phyloP scores from a whole-genome alignment of 2,113 vertebrate species.

The Hippocampus mohnikei region DNA sequence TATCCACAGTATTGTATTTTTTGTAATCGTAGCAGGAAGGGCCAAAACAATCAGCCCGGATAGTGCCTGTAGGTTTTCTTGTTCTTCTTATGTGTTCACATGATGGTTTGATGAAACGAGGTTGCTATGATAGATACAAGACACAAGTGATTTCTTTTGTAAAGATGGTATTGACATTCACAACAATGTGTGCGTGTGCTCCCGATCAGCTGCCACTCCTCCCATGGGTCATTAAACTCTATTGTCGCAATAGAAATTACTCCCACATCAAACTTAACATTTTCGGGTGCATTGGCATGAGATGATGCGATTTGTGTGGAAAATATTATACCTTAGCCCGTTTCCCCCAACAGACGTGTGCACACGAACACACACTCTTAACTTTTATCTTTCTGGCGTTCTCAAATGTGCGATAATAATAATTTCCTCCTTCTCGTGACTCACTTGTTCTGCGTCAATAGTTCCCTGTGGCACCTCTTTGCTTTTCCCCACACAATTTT shows the following conservation, averaged over 20 bases:
- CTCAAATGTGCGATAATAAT: not conserved
- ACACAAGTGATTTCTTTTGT: not conserved
- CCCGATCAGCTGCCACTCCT: not conserved
- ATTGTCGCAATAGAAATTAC: constrained; percentile 42
- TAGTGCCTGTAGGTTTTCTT: not conserved
- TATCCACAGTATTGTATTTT: constrained; percentile 2
- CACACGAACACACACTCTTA: not conserved
- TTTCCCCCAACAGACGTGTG: not conserved
- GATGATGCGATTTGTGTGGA: constrained; percentile 32
- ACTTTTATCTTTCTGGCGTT: constrained; percentile 30
- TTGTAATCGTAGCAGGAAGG: not conserved
- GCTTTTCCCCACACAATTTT: not conserved
- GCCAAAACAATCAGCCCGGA: not conserved
- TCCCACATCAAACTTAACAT: constrained; percentile 39
- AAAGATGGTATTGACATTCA: not conserved
- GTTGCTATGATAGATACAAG: not conserved
- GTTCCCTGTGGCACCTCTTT: not conserved
- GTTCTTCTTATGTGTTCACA: not conserved
- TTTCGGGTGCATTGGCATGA: constrained; percentile 36
- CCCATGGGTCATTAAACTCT: constrained; percentile 38
- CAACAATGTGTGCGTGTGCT: not conserved
- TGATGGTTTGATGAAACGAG: not conserved
- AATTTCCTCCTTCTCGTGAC: not conserved
- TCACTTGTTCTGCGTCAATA: not conserved
- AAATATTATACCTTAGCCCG: constrained; percentile 24